Conservation (phyloP, 1,140 invertebrate species). For the Thaumatotibia leucotreta region DNA sequence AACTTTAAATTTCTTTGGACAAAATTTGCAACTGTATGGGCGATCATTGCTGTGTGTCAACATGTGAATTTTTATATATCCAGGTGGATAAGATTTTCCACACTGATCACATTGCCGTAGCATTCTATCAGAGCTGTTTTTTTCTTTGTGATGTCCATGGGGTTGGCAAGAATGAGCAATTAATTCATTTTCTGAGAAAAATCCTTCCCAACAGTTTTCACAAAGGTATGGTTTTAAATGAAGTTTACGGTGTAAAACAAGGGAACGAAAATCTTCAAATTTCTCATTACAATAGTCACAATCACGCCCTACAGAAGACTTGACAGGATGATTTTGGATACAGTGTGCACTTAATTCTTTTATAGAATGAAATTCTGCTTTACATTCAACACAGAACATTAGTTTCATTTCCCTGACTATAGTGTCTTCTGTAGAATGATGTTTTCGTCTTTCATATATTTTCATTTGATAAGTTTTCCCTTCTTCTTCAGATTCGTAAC, state of each 20-base stretch:
- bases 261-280: conserved; percentile 65
- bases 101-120: conserved; percentile 69
- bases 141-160: conserved; percentile 38
- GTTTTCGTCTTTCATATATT: conserved; percentile 16
- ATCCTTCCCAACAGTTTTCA: conserved; percentile 70
- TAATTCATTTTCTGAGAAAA: conserved; percentile 44
- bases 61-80: conserved; percentile 71
- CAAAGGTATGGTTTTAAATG: conserved; percentile 67
- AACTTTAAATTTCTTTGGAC: conserved; percentile 72
- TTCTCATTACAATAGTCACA: conserved; percentile 72
- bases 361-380: conserved; percentile 47
- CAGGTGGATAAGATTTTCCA: conserved; percentile 68
- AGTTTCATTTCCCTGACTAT: conserved; percentile 26
- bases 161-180: conserved; percentile 56
- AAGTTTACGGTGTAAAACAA: conserved; percentile 63
- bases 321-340: conserved; percentile 44
- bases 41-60: conserved; percentile 61
- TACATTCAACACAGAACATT: conserved; percentile 64
- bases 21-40: conserved; percentile 66
- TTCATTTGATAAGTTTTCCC: conserved; percentile 24
- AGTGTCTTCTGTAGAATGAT: conserved; percentile 19
- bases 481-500: conserved; percentile 47
- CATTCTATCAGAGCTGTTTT: conserved; percentile 42
- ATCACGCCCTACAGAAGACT: conserved; percentile 48
- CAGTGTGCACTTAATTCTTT: conserved; percentile 58